phyloP scores from a whole-genome alignment of 2,888 invertebrate species.

The Dryococelus australis region DNA sequence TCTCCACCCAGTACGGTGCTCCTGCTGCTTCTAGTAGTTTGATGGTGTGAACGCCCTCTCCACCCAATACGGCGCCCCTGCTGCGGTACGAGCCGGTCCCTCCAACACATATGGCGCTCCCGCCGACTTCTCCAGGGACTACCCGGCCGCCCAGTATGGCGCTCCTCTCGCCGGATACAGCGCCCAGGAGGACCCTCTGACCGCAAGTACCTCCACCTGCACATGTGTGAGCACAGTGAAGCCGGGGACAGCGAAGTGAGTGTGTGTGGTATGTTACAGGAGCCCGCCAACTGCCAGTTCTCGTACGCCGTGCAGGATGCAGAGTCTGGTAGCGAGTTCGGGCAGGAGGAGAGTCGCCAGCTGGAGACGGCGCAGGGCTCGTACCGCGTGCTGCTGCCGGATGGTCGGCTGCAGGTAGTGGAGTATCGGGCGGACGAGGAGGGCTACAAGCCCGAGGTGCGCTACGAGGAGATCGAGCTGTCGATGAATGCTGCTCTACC shows the following conservation, averaged over 20 bases:
- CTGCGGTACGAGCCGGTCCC: too few relatives aligned
- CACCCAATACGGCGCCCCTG: conserved; percentile 51
- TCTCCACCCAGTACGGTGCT: background rate
- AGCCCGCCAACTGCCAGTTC: conserved; percentile 56
- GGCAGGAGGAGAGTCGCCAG: conserved; percentile 57
- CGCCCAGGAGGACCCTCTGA: conserved; percentile 26
- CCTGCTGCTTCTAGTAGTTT: background rate
- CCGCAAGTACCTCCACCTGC: background rate
- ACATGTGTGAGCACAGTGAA: background rate
- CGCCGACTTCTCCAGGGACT: background rate
- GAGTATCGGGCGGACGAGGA: conserved; percentile 73
- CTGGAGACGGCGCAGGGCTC: conserved; percentile 57
- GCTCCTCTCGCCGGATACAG: conserved; percentile 36
- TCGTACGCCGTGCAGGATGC: conserved; percentile 57
- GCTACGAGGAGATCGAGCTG: conserved; percentile 61
- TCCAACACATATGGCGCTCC: background rate
- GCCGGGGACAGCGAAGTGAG: conserved; percentile 54
- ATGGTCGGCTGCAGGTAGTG: conserved; percentile 65
- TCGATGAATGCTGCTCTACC: background rate
- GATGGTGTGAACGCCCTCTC: conserved; percentile 44
- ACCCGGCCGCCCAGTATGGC: conserved; percentile 53
- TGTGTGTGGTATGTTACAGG: conserved; percentile 45
- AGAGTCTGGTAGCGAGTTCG: conserved; percentile 56
- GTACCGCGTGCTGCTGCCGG: conserved; percentile 57
- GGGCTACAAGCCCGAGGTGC: conserved; percentile 72